A percentile compares a stretch with the other conserved stretches of the same genome.
Conservation (phyloP, 2,888 invertebrate species). For the Temnothorax unifasciatus region DNA sequence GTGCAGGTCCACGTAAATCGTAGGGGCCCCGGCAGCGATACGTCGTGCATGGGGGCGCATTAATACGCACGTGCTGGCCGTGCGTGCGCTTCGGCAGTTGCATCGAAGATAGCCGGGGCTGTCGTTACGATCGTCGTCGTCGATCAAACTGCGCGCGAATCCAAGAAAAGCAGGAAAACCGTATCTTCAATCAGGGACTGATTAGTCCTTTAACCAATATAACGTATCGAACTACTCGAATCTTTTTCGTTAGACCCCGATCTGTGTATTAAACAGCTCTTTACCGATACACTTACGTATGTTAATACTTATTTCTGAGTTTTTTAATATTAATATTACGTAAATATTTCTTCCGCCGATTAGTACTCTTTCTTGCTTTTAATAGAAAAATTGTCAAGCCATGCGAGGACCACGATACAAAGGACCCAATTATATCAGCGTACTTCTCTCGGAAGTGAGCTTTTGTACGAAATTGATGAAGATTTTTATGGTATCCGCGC, state of each 20-base stretch:
- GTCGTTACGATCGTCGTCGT: constrained; percentile 8
- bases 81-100: constrained; percentile 52
- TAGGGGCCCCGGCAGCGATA: constrained; percentile 36
- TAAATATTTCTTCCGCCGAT: not conserved
- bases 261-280: not conserved
- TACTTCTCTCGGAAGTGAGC: constrained; percentile 27
- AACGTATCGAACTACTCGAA: not conserved
- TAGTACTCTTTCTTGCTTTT: not conserved
- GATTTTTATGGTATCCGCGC: constrained; percentile 41
- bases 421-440: constrained; percentile 43
- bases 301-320: not conserved
- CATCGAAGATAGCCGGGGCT: constrained; percentile 32
- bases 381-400: constrained; percentile 31
- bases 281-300: not conserved
- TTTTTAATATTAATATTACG: not conserved
- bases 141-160: constrained; percentile 3
- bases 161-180: constrained; percentile 4
- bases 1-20: constrained; percentile 55
- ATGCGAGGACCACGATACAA: constrained; percentile 14
- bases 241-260: not conserved
- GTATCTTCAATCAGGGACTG: not conserved
- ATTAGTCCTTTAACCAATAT: not conserved
- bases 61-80: constrained; percentile 53
- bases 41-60: constrained; percentile 49
- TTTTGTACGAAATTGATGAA: constrained; percentile 37